A percentile compares a stretch with the other conserved stretches of the same genome.
phyloP scores from a whole-genome alignment of 2,888 invertebrate genomes.

The Deilephila elpenor region DNA sequence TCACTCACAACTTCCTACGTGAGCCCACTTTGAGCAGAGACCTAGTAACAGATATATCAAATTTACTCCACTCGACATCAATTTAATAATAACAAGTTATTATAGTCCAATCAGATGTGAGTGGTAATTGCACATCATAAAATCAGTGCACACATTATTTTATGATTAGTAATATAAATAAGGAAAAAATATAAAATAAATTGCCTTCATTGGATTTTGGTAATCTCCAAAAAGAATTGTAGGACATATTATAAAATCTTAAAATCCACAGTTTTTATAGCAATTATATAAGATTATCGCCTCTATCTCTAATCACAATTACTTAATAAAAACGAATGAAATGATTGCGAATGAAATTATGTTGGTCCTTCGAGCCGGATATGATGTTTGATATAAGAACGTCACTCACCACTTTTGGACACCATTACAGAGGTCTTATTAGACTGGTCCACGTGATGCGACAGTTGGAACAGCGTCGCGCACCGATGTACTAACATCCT shows the following conservation, averaged over 20 bases:
- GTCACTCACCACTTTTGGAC: slow-evolving; percentile 89
- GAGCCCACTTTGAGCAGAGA: neutral
- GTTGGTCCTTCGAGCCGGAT: slow-evolving; percentile 7
- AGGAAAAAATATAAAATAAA: no score
- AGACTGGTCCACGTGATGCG: slow-evolving; percentile 95
- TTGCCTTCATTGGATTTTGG: no score
- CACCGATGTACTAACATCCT: slow-evolving; percentile 98
- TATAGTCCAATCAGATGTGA: no score
- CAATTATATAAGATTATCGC: no score
- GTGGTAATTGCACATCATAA: no score
- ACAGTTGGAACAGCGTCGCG: slow-evolving; percentile 96
- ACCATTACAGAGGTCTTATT: slow-evolving; percentile 93
- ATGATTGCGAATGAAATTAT: neutral
- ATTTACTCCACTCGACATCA: neutral
- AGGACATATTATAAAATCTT: no score
- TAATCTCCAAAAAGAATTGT: no score
- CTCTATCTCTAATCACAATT: neutral
- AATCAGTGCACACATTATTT: no score
- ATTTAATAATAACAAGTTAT: no score
- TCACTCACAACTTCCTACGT: slow-evolving; percentile 3
- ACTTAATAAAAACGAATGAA: neutral
- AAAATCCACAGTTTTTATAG: no score
- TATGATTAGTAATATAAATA: no score
- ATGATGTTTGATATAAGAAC: neutral
- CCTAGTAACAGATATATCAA: neutral